Evolutionary conservation across 2,888 invertebrate species (phyloP).

Genomic region (Heteropelma amictum): DNA sequence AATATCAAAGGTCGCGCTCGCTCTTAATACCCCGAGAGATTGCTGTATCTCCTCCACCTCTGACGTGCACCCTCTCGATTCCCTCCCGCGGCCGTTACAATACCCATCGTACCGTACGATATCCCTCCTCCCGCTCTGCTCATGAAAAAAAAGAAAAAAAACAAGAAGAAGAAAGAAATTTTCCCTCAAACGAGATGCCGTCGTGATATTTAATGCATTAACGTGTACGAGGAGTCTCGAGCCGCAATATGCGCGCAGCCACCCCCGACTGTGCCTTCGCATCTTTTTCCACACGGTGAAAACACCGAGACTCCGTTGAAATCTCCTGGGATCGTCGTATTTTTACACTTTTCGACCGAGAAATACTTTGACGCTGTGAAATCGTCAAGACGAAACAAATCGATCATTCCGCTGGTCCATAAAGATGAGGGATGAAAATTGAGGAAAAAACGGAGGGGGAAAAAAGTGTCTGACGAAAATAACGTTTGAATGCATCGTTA

Average conservation of each 20-base stretch:
- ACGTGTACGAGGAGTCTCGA: conserved; percentile 46
- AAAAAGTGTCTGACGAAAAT: conserved; percentile 74
- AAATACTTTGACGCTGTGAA: conserved; percentile 4
- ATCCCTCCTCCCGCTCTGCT: conserved; percentile 1
- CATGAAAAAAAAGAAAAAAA: conserved; percentile 9
- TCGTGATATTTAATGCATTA: conserved; percentile 58
- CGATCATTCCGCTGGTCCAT: too few relatives aligned
- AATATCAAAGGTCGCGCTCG: conserved; percentile 72
- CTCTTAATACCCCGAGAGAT: conserved; percentile 74
- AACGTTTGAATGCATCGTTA: conserved; percentile 74
- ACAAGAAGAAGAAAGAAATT: conserved; percentile 53
- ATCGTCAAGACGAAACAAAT: too few relatives aligned
- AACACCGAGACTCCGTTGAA: conserved; percentile 23
- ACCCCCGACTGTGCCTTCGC: background rate
- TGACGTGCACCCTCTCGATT: conserved; percentile 41
- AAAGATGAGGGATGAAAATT: too few relatives aligned
- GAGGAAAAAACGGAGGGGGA: too few relatives aligned
- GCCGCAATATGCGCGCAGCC: conserved; percentile 41
- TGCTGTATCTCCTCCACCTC: conserved; percentile 70
- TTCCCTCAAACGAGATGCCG: conserved; percentile 56
- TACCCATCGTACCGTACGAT: conserved; percentile 14
- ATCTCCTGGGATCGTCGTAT: conserved; percentile 37
- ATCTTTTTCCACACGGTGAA: background rate
- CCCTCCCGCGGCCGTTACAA: conserved; percentile 27
- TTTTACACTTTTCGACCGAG: conserved; percentile 45